These are phyloP conservation scores for Nephrotoma flavescens DNA, from an alignment of 2,888 invertebrate genomes.

Conservation along the genomic window DNA sequence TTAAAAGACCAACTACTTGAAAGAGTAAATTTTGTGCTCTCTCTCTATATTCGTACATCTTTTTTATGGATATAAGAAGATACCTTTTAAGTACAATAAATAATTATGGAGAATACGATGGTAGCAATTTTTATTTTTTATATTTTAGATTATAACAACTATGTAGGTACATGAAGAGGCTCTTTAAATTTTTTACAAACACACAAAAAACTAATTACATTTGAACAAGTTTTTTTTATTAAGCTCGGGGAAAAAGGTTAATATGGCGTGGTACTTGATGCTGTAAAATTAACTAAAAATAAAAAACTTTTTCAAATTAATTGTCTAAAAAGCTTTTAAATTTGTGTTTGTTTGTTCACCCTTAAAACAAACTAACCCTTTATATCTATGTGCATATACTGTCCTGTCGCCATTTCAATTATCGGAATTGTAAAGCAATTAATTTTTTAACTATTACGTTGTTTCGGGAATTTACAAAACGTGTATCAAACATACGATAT, in stretches of 20 bases:
- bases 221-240: not conserved
- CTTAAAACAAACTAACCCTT: not conserved
- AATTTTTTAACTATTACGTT: not conserved
- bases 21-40: not conserved
- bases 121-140: not conserved
- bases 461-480: not conserved
- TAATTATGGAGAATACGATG: not conserved
- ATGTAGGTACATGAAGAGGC: not conserved
- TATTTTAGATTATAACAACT: not conserved
- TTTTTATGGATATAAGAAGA: not conserved
- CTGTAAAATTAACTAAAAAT: not conserved
- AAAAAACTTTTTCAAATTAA: not conserved
- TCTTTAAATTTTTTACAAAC: not conserved
- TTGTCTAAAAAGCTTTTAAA: not conserved
- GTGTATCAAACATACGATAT: not conserved
- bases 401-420: not conserved
- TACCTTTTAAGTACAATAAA: not conserved
- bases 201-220: not conserved
- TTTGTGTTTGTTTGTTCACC: not conserved
- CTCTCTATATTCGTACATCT: not conserved
- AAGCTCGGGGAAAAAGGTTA: not conserved
- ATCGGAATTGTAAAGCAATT: not conserved
- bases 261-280: not conserved
- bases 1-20: not conserved
- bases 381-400: not conserved